Evolutionary conservation across 2,113 vertebrate genomes (phyloP).

Genomic region (Empidonax traillii): DNA sequence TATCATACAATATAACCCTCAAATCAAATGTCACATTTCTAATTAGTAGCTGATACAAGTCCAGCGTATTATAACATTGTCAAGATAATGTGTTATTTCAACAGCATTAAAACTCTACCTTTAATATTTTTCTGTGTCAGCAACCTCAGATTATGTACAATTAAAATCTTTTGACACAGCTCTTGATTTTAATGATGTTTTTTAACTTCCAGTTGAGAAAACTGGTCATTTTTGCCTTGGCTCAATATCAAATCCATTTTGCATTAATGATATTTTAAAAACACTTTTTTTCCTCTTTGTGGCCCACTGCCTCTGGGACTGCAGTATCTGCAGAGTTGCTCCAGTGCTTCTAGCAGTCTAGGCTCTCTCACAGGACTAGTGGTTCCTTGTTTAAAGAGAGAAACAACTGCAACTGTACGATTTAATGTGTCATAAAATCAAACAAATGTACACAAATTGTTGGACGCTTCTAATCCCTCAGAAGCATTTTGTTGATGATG

Average conservation of each 20-base stretch:
- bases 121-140: background rate
- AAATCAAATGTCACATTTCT: background rate
- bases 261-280: background rate
- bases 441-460: background rate
- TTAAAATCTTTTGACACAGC: background rate
- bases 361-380: rapidly evolving
- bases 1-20: background rate
- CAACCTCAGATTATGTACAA: background rate
- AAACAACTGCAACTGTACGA: background rate
- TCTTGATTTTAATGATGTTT: background rate
- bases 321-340: background rate
- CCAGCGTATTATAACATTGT: background rate
- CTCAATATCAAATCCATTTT: background rate
- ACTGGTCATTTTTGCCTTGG: background rate
- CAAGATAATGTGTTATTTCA: background rate
- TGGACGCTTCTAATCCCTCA: background rate
- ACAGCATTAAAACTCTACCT: background rate
- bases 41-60: background rate
- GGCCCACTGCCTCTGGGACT: background rate
- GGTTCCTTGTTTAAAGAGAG: background rate
- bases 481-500: background rate
- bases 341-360: background rate
- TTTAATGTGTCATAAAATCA: background rate
- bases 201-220: background rate
- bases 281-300: background rate